Base-by-base conservation (phyloP, 2,888 invertebrate genomes). In the Ophonus ardosiacus region DNA sequence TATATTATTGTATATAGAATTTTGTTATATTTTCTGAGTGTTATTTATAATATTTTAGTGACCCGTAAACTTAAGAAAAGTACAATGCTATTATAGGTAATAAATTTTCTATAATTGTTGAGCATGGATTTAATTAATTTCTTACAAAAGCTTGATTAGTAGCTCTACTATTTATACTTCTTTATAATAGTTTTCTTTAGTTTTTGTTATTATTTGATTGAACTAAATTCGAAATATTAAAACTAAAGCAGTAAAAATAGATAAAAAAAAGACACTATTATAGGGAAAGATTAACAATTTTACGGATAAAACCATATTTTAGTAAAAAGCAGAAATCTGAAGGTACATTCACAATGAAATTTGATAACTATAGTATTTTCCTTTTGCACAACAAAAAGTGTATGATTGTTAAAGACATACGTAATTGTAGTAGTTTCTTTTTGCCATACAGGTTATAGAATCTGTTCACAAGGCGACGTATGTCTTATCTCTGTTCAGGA, bases 191-290 rank as follows among this genome's bases (percentile, higher is more conserved):
- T 31, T 31, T 31, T 31, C 1, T 10, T 43, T 84, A 84, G 61
- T 74, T 51, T 84, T 78, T 74, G 38, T 38, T 56, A n/a, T 43
- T 40, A 74, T 81, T 38, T 17, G 24, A 61, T 51, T 40, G 21
- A 51, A 74, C 80, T 8, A 68, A 82, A 80, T 81, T 59, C 85
- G 85, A 71, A 68, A 81, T 65, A 63, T 86, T 85, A 79, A 61
- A 18, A 85, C 31, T 13, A 40, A 68, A 68, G 38, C 7, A 68
- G 4, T 68, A 68, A n/a, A 68, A 63, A 63, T 63, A 18, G 68
- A 38, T 15, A 24, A 68, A 15, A 13, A 24, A 38, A 31, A 31
- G 31, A 4, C 31, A 31, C 31, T 31, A 31, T 15, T 7, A 5
- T 68, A 68, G 7, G 31, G 31, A 31, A 68, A 68, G 43, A 51